phyloP scores from a whole-genome alignment of 1,140 invertebrate genomes.

The Pinna nobilis region DNA sequence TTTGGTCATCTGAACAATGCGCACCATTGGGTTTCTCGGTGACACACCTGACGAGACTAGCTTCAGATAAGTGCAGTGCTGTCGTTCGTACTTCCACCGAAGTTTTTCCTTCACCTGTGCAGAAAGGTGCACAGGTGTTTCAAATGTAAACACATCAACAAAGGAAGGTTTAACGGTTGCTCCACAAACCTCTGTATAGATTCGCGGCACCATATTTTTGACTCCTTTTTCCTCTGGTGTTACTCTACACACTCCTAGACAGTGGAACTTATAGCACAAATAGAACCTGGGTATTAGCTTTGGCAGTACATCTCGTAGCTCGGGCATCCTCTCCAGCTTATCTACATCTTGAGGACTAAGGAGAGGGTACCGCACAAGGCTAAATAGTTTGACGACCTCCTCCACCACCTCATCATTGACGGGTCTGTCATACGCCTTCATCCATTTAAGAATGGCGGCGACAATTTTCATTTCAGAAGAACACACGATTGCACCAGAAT shows the following conservation, averaged over 20 bases:
- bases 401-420: neutral
- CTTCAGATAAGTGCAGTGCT: no score
- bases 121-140: constrained; percentile 23
- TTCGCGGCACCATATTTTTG: constrained; percentile 14
- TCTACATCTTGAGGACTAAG: constrained; percentile 2
- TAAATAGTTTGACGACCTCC: constrained; percentile 14
- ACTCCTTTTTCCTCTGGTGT: neutral
- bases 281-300: neutral
- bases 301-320: neutral
- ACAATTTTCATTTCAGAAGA: constrained; percentile 17
- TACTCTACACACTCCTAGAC: neutral
- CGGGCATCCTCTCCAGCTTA: constrained; percentile 4
- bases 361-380: constrained; percentile 11
- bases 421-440: constrained; percentile 21
- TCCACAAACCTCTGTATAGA: constrained; percentile 4
- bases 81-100: constrained; percentile 10
- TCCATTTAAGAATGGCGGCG: constrained; percentile 11
- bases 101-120: neutral
- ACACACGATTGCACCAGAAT: constrained; percentile 19
- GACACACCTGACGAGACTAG: no score
- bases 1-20: no score
- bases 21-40: no score
- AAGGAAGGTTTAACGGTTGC: neutral
- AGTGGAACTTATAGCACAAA: constrained; percentile 22
- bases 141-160: neutral